Conservation (phyloP, 2,797 vertebrate genomes). For the Coilia nasus region DNA sequence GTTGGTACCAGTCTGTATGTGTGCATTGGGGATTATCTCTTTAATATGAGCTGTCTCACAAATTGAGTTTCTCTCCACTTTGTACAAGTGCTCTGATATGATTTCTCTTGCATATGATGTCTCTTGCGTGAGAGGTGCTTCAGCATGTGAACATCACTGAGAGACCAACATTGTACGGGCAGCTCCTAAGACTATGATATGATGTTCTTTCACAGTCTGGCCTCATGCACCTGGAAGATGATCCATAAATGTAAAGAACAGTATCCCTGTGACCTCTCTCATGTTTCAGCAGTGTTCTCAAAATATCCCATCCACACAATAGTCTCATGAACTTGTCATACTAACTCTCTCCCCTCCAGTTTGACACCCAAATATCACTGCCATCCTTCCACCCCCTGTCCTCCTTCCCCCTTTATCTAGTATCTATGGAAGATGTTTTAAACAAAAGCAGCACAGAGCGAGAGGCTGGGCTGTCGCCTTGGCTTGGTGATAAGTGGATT, state of each 20-base stretch:
- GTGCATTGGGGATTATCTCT: neutral
- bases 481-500: constrained; percentile 19
- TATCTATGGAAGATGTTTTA: constrained; percentile 14
- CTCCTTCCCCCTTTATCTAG: neutral
- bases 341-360: neutral
- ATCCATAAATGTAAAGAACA: neutral
- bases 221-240: neutral
- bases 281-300: neutral
- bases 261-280: neutral
- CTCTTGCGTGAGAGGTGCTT: neutral
- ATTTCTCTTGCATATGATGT: neutral
- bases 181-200: neutral
- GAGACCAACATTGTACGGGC: too few relatives aligned
- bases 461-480: neutral
- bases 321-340: neutral
- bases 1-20: neutral
- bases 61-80: neutral
- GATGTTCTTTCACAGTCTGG: neutral
- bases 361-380: neutral
- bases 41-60: neutral
- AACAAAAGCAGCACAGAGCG: neutral
- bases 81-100: neutral
- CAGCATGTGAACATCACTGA: neutral
- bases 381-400: neutral
- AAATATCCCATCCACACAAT: neutral